phyloP scores from a whole-genome alignment of 2,113 vertebrate genomes.

The Cyprichromis sp. region DNA sequence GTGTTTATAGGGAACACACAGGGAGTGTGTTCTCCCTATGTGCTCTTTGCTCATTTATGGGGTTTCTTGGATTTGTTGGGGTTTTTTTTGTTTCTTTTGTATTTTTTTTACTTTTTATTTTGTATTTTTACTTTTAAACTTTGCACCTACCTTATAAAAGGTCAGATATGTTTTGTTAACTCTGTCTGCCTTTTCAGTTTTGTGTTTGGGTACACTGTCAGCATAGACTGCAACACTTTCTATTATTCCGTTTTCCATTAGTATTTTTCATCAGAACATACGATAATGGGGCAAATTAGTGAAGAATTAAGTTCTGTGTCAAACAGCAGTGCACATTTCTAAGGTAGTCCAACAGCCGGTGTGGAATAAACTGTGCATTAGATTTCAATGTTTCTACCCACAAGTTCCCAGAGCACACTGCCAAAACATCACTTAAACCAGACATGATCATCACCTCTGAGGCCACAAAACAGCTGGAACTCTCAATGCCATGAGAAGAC shows the following conservation, averaged over 20 bases:
- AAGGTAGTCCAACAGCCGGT: not conserved
- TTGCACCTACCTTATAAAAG: not conserved
- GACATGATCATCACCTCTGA: not conserved
- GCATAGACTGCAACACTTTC: not conserved
- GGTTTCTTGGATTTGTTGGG: not conserved
- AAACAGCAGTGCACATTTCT: not conserved
- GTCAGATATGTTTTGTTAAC: not conserved
- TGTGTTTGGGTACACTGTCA: not conserved
- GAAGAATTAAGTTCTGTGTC: not conserved
- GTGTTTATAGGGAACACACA: not conserved
- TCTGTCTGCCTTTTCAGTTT: not conserved
- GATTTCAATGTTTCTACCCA: not conserved
- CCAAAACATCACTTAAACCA: not conserved
- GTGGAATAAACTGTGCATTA: not conserved
- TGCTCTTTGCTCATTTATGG: not conserved
- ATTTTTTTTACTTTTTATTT: not conserved
- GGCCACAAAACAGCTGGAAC: not conserved
- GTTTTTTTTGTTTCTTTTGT: rapidly evolving
- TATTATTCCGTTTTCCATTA: not conserved
- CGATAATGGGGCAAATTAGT: not conserved
- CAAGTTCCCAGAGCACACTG: not conserved
- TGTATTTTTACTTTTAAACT: not conserved
- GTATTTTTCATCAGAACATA: not conserved
- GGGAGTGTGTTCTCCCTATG: not conserved
- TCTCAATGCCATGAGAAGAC: not conserved